Percentiles rank a stretch among this genome's conserved stretches.
These are phyloP conservation scores for Phragmatobia fuliginosa DNA, from an alignment of 2,888 invertebrate species.

Conservation along the genomic window DNA sequence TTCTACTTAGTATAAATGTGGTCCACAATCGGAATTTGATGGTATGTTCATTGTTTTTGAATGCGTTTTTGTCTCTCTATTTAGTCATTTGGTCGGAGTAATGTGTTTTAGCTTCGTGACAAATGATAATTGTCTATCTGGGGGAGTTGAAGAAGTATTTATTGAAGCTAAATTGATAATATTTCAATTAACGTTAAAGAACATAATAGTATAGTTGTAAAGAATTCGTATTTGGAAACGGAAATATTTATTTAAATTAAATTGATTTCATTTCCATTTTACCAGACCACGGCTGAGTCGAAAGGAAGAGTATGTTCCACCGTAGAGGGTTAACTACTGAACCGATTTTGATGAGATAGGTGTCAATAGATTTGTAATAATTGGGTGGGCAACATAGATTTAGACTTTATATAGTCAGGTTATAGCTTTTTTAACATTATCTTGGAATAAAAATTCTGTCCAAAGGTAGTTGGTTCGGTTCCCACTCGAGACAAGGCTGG, in stretches of 20 bases:
- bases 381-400: too few species aligned
- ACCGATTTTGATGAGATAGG: too few species aligned
- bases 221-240: not conserved
- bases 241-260: not conserved
- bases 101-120: conserved; percentile 25
- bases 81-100: conserved; percentile 36
- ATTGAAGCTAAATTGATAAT: not conserved
- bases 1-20: conserved; percentile 39
- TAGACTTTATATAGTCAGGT: too few species aligned
- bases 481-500: too few species aligned
- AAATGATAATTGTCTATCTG: conserved; percentile 11
- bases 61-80: conserved; percentile 34
- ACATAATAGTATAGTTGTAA: conserved; percentile 1
- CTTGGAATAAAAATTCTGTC: too few species aligned
- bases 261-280: not conserved
- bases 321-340: too few species aligned
- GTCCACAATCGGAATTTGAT: conserved; percentile 32
- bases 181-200: conserved; percentile 3
- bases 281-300: too few species aligned
- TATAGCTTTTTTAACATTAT: too few species aligned
- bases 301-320: too few species aligned
- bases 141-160: not conserved
- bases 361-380: too few species aligned
- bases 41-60: conserved; percentile 33
- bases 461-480: too few species aligned